Conservation (phyloP, 2,888 invertebrate species). For the Phrixothrix hirtus region DNA sequence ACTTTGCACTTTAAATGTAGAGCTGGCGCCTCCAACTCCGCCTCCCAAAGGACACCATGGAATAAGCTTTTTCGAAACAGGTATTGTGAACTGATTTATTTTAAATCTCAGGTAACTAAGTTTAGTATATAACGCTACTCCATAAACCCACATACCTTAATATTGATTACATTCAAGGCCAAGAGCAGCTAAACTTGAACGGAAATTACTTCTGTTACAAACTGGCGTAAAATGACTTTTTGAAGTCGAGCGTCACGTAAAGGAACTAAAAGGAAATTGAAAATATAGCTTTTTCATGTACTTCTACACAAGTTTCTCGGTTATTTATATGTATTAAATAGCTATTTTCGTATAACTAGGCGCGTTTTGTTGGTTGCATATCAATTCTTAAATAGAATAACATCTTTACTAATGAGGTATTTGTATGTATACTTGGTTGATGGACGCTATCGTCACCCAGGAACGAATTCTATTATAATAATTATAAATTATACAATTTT, state of each 20-base stretch:
- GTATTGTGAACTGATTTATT: conserved; percentile 52
- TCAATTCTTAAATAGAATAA: too few species aligned
- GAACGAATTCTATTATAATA: too few species aligned
- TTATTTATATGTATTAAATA: too few species aligned
- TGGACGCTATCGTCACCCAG: too few species aligned
- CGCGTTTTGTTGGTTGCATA: too few species aligned
- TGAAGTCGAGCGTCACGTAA: not conserved
- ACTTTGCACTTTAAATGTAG: conserved; percentile 55
- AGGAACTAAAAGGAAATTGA: not conserved
- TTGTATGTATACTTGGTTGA: too few species aligned
- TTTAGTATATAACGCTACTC: not conserved
- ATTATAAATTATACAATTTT: too few species aligned
- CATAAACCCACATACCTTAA: not conserved
- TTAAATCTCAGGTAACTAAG: not conserved
- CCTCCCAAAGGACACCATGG: conserved; percentile 64
- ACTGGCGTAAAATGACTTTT: not conserved
- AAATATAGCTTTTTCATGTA: too few species aligned
- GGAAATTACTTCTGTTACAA: conserved; percentile 5
- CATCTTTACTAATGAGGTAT: too few species aligned
- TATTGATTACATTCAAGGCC: conserved; percentile 6
- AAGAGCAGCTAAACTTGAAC: conserved; percentile 2
- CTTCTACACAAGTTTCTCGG: too few species aligned
- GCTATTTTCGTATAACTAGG: too few species aligned
- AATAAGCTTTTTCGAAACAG: conserved; percentile 62
- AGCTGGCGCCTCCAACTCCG: conserved; percentile 67